Evolutionary conservation across 2,797 vertebrate species (phyloP), one percentile per base, ranked within the genome.

Genomic region (Cryptoblepharus egeriae): DNA sequence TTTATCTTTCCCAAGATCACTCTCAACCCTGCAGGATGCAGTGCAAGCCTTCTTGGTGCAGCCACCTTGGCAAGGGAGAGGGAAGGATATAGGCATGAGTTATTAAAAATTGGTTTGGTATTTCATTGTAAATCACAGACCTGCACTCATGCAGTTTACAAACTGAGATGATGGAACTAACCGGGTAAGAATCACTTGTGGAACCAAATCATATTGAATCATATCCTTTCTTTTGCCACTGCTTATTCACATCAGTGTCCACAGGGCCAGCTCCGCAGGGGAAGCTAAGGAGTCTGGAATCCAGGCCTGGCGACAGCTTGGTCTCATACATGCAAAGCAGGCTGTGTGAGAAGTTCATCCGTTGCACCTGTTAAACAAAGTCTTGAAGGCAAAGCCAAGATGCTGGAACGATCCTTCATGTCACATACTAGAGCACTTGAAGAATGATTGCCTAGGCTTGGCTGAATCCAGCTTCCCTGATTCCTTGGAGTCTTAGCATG

Each of bases 291-390:
- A 63, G 61, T 87, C 88, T 92, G 90, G 84, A 71, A 89, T 88
- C 79, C 74, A 11, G 11, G 64, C 55, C 85, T 89, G 89, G 87
- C 28, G 1, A 85, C 13, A 24, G 65, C 85, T 82, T 92, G 88
- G 88, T 92, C 92, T 92, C 81, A 67, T 89, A 80, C 90, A 90
- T 1, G 24, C 90, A 91, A 91, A 91, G 88, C 93, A 94, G 91
- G 86, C 39, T 77, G 88, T 89, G 84, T 91, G 91, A 92, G 87
- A 93, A 94, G 90, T 92, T 95, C 91, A 93, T 89, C 83, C 77
- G 88, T 89, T 94, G 94, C 95, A 96, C 94, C 95, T 96, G 95
- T 95, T 90, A 92, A 72, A 89, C 89, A 93, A 91, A 87, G 87
- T 92, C 87, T 87, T 89, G 90, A 92, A 92, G 89, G 91, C 93